Evolutionary conservation across 2,797 vertebrate genomes (phyloP).

Genomic region (Labroides dimidiatus): DNA sequence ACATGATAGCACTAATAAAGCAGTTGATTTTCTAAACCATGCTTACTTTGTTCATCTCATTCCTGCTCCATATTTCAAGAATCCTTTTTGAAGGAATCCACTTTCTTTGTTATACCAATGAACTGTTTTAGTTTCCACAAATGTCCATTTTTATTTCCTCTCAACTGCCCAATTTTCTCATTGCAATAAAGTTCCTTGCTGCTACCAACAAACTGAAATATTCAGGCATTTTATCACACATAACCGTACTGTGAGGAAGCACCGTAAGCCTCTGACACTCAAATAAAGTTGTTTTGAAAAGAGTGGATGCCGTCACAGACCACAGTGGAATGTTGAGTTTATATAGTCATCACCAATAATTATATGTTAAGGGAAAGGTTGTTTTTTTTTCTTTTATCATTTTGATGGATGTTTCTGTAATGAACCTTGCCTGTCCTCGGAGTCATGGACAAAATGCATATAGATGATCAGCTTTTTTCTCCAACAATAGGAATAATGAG

Average conservation of each 20-base stretch:
- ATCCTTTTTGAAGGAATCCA: slow-evolving; percentile 26
- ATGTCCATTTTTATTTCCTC: slow-evolving; percentile 23
- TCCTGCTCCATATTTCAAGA: slow-evolving; percentile 38
- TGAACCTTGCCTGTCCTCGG: background rate
- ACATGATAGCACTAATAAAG: slow-evolving; percentile 71
- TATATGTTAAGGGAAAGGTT: slow-evolving; percentile 1
- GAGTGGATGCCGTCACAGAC: slow-evolving; percentile 31
- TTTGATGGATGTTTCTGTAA: background rate
- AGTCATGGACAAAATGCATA: background rate
- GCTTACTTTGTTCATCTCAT: slow-evolving; percentile 56
- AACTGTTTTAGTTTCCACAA: slow-evolving; percentile 15
- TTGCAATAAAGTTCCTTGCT: slow-evolving; percentile 7
- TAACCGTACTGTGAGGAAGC: slow-evolving; percentile 16
- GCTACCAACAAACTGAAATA: slow-evolving; percentile 8
- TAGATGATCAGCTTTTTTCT: background rate
- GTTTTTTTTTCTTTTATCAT: background rate
- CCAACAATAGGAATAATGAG: background rate
- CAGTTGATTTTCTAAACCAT: slow-evolving; percentile 68
- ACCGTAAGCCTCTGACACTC: background rate
- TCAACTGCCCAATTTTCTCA: background rate
- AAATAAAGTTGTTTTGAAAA: slow-evolving; percentile 18
- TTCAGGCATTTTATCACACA: slow-evolving; percentile 27
- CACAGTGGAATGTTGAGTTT: slow-evolving; percentile 64
- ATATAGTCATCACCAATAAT: slow-evolving; percentile 52
- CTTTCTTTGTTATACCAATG: slow-evolving; percentile 16